Base-by-base conservation (phyloP, 2,888 invertebrate species). In the Sisyra terminalis region DNA sequence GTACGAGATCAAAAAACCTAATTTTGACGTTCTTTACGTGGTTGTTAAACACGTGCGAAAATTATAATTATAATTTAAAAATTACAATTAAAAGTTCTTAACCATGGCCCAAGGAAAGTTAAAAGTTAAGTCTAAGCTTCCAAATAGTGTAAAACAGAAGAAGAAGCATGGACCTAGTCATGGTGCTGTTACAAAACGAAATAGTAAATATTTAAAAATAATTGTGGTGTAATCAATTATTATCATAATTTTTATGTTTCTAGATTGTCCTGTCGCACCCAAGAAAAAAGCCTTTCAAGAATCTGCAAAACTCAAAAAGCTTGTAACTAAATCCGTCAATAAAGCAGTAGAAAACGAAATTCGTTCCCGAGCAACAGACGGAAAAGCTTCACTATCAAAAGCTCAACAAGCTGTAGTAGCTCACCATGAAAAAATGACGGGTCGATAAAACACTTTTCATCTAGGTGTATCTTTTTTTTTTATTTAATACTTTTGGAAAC, bases 271-370 rank as follows among this genome's bases (percentile, higher is more conserved):
- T 1, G 72, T 73, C 14, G 69, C 69, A 44, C 71, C 76, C 30
- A 80, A 79, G 52, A 78, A 78, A 51, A 55, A 60, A 11, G 67
- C 67, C 44, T 61, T 67, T 17, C 61, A 71, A 40, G 74, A 76
- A 53, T 58, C 69, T 1, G 69, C 70, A 49, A 78, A 76, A 52
- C 63, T 80, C 55, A 80, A 79, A 52, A 70, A 71, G 47, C 67
- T 68, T 43, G 72, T 81, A 10, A 69, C 76, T 5, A 79, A 75
- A 59, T 74, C 73, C 55, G 74, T 82, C n/a, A 80, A 81, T 53
- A 73, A 71, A 52, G 67, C 73, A 2, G 71, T 75, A 40, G 81
- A 81, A 56, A 60, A 75, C 48, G 77, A 80, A 57, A 63, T 81
- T 37, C 59, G 80, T 40, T 66, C 73, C 2, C 57, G 67, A 45